A percentile compares a stretch with the other conserved stretches of the same genome.
Evolutionary conservation across 2,113 vertebrate genomes (phyloP).

Genomic region (Bos javanicus): DNA sequence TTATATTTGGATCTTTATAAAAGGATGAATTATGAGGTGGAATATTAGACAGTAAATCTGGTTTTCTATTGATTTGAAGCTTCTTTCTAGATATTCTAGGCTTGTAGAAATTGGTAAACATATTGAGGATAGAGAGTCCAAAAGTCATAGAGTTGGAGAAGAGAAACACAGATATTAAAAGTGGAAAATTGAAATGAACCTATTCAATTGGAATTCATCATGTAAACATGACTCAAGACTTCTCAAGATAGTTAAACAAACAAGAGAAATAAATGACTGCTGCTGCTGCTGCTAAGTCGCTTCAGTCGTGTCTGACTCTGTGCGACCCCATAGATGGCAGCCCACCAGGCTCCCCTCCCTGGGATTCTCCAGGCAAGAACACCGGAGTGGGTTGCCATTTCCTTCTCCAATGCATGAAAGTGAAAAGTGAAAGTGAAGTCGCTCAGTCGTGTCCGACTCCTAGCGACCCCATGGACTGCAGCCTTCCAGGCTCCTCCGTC

Average conservation of each 20-base stretch:
- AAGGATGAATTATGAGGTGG: not conserved
- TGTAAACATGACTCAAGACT: not conserved
- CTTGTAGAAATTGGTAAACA: not conserved
- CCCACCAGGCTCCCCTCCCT: no score
- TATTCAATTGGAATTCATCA: not conserved
- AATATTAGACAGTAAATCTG: not conserved
- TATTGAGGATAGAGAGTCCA: not conserved
- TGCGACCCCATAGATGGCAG: no score
- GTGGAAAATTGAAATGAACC: not conserved
- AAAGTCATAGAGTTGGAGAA: not conserved
- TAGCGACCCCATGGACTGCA: no score
- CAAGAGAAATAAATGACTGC: no score
- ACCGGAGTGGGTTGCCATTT: no score
- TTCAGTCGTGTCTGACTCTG: no score
- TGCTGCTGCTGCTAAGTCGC: no score
- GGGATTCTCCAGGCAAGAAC: no score
- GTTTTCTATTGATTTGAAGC: not conserved
- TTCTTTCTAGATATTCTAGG: not conserved
- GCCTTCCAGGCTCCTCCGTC: no score
- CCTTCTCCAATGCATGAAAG: no score
- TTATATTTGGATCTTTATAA: not conserved
- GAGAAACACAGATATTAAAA: not conserved
- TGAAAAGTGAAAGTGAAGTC: no score
- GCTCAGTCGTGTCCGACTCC: no score
- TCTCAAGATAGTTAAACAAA: not conserved